Conservation (phyloP, 2,113 vertebrate species). For the Benitochromis conjunctus region DNA sequence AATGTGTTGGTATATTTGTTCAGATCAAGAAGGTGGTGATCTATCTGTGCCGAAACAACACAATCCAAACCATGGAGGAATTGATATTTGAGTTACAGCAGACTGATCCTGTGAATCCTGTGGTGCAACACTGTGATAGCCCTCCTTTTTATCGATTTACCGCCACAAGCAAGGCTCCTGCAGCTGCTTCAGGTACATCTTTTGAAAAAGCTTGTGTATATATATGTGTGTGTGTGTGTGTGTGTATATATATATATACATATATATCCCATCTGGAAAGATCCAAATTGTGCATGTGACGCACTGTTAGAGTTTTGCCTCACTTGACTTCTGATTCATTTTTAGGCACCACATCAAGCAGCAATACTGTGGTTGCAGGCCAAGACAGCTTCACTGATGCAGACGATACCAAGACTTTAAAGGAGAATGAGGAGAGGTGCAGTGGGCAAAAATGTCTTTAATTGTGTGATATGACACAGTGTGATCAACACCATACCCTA, state of each 20-base stretch:
- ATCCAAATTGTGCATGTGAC: neutral
- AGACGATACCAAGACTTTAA: conserved; percentile 81
- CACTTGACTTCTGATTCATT: neutral
- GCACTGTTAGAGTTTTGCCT: neutral
- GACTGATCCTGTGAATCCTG: conserved; percentile 93
- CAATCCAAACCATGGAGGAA: conserved; percentile 96
- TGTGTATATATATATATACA: too few relatives aligned
- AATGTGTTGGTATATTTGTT: neutral
- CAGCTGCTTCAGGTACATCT: conserved; percentile 83
- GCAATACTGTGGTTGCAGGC: conserved; percentile 88
- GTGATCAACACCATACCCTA: neutral
- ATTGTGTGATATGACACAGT: neutral
- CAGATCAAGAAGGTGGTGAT: conserved; percentile 97
- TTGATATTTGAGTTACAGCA: conserved; percentile 94
- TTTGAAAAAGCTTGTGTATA: neutral
- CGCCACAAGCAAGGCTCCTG: conserved; percentile 85
- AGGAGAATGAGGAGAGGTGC: conserved; percentile 91
- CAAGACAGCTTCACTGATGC: conserved; percentile 86
- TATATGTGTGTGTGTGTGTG: too few relatives aligned
- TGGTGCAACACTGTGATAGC: conserved; percentile 93
- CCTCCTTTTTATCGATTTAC: conserved; percentile 93
- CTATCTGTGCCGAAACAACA: conserved; percentile 94
- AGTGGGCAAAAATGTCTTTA: neutral
- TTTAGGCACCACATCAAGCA: conserved; percentile 90
- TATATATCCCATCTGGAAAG: neutral